Evolutionary conservation across 35 echinoderm and acorn worm genomes (phyloP).

Genomic region (Amphiura filiformis): DNA sequence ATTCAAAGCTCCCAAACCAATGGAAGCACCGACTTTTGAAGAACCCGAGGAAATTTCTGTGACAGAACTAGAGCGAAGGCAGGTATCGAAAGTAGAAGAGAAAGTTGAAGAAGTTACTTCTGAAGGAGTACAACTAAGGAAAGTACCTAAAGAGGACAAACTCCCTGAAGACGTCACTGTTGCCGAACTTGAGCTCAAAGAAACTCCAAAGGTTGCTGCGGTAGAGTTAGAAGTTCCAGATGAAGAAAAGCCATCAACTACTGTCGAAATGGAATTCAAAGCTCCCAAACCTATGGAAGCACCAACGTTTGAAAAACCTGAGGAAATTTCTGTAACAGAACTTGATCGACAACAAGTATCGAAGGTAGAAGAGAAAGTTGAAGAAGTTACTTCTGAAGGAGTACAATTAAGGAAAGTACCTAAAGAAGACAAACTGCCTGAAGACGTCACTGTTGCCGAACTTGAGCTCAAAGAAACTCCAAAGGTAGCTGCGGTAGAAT

Average conservation of each 20-base stretch:
- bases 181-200: not conserved
- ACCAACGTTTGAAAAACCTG: too few species aligned
- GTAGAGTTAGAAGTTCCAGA: not conserved
- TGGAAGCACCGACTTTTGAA: not conserved
- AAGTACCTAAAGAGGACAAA: conserved; percentile 11
- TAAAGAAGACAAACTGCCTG: too few species aligned
- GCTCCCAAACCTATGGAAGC: too few species aligned
- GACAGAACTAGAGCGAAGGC: not conserved
- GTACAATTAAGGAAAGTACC: conserved; percentile 45
- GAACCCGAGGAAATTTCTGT: not conserved
- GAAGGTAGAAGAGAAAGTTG: not conserved
- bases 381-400: conserved; percentile 18
- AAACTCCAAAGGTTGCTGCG: not conserved
- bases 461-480: not conserved
- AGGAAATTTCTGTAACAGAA: too few species aligned
- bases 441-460: too few species aligned
- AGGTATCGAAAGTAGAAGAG: not conserved
- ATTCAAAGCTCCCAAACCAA: not conserved
- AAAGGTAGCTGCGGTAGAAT: not conserved
- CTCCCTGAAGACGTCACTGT: not conserved
- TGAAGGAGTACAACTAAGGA: conserved; percentile 32
- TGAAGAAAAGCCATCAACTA: not conserved
- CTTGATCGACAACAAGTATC: not conserved
- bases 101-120: conserved; percentile 18
- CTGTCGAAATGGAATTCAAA: too few species aligned